Percentiles rank a stretch among this genome's conserved stretches.
phyloP scores from a whole-genome alignment of 1,140 invertebrate genomes.

The Hermetia illucens region DNA sequence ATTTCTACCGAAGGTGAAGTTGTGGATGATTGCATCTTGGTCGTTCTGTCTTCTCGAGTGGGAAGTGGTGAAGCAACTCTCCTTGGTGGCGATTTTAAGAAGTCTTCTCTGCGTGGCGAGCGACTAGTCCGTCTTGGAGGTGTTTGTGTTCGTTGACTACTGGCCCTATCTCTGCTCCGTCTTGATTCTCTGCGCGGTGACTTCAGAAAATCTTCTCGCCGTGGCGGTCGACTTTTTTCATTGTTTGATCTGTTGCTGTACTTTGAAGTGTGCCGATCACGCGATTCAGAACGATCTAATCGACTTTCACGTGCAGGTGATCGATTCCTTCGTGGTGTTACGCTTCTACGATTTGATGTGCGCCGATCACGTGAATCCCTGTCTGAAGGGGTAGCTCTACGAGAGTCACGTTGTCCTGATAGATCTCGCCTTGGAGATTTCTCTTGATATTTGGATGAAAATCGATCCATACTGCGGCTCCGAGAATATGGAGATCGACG shows the following conservation, averaged over 20 bases:
- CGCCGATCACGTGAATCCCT: no score
- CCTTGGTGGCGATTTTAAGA: slow-evolving; percentile 1
- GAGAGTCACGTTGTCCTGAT: no score
- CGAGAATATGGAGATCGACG: neutral
- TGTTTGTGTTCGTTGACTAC: neutral
- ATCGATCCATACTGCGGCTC: neutral
- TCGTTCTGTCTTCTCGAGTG: neutral
- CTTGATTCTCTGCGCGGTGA: slow-evolving; percentile 1
- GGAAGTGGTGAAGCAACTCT: neutral
- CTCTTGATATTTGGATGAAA: neutral
- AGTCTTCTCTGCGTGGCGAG: neutral
- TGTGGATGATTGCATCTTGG: neutral
- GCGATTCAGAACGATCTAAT: no score
- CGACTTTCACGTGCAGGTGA: no score
- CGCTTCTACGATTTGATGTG: no score
- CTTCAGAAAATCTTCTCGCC: slow-evolving; percentile 2
- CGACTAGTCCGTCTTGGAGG: neutral
- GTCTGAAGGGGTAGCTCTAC: no score
- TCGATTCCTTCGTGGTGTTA: no score
- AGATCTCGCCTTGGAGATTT: neutral
- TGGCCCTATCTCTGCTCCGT: no score
- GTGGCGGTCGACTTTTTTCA: slow-evolving; percentile 6
- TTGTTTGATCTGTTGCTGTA: neutral
- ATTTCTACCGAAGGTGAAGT: no score
- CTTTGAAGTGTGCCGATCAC: no score